Conservation (phyloP, 2,888 invertebrate species). For the Hypena proboscidalis region DNA sequence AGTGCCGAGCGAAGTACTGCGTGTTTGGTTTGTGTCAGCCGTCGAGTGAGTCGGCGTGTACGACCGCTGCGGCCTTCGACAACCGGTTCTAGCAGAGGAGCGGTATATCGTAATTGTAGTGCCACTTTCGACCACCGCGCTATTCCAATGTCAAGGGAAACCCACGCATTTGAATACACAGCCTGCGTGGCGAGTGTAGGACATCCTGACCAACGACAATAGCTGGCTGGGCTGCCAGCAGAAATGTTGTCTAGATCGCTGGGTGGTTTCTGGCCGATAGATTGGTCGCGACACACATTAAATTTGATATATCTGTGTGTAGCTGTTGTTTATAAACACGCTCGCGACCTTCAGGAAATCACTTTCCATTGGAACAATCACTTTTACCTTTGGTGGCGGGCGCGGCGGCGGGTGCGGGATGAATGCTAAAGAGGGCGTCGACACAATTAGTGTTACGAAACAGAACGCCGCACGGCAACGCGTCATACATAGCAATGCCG, state of each 20-base stretch:
- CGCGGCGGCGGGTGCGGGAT: constrained; percentile 18
- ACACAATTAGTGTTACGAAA: constrained; percentile 39
- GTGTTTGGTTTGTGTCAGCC: neutral
- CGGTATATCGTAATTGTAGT: neutral
- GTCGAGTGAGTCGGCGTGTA: neutral
- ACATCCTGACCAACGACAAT: no score
- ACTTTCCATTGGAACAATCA: constrained; percentile 50
- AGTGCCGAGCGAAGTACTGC: no score
- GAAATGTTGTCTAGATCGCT: no score
- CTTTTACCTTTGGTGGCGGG: constrained; percentile 39
- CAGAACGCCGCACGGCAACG: constrained; percentile 6
- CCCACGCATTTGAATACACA: no score
- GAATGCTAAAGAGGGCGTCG: constrained; percentile 43
- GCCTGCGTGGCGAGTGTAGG: no score
- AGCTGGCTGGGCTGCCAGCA: no score
- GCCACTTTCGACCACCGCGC: neutral
- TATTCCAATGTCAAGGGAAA: neutral
- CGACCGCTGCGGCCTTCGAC: neutral
- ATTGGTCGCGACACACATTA: no score
- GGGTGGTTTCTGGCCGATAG: no score
- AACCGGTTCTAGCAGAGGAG: neutral
- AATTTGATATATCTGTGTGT: constrained; percentile 40
- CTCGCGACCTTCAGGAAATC: constrained; percentile 42
- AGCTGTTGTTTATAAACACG: constrained; percentile 39
- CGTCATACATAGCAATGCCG: no score